Evolutionary conservation across 2,888 invertebrate species (phyloP), one percentile per base, ranked within the genome.

Genomic region (Agrotis clavis): DNA sequence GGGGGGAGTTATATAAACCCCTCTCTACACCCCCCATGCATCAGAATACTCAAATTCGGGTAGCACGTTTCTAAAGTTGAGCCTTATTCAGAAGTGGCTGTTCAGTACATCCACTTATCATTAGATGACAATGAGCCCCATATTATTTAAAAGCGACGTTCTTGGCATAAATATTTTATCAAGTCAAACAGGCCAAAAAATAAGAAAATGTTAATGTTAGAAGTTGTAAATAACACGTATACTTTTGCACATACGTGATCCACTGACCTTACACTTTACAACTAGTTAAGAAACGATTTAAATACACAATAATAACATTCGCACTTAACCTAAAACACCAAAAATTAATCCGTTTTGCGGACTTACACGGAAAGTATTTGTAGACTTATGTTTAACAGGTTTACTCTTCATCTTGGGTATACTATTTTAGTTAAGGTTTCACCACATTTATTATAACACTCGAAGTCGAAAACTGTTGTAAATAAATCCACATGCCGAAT

Each of bases 281-380:
- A 41, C 11, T 41, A 41, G 11, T 0, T 41, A 11, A 56, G 47
- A 48, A n/a, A 19, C 25, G 0, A 41, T 11, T 41, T 48, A 51
- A 21, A 4, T 18, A 7, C n/a, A 47, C 4, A 56, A 45, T 61
- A 35, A 50, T n/a, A 59, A 68, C 56, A 47, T 50, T 47, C 78
- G 75, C 77, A 81, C 75, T 67, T 89, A 90, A 90, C 90, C 89
- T 90, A 85, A 70, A 84, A 83, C 51, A 50, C 2, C 7, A 59
- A 19, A 51, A 53, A 59, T 19, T 14, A 51, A 57, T 19, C 2
- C 25, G 9, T 41, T 51, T 13, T 30, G 25, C 68, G 0, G 63
- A 89, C 94, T 93, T 96, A 98, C 98, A 95, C 98, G 97, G 95
- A 98, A 98, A 9, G 98, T 98, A 88, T 98, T 98, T 0, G 97